Base-by-base conservation (phyloP, 2,888 invertebrate species). In the Steinernema hermaphroditum region DNA sequence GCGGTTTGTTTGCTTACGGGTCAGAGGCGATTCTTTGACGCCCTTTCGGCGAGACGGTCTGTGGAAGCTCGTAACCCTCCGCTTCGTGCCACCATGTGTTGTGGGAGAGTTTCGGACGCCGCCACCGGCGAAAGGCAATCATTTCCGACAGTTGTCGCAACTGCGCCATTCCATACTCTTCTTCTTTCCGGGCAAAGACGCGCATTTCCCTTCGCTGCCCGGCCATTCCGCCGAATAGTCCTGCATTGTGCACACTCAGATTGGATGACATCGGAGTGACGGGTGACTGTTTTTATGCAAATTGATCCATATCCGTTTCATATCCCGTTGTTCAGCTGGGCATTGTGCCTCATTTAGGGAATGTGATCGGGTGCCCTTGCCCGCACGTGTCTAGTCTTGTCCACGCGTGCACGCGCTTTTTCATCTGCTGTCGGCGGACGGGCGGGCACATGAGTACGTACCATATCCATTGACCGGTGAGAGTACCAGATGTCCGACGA, bases 401-500 rank as follows among this genome's bases (percentile, higher is more conserved):
- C 62, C 29, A 62, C 32, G 34, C 62, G 50, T 27, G 22, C 27
- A 27, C 34, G 29, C 32, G 62, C 62, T 62, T 62, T 32, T 32
- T 62, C 62, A 29, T 27, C 14, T 62, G 62, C 34, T 62, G 27
- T 22, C 62, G 62, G 62, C 62, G 62, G 27, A 32, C 62, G 46
- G 14, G 29, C n/a, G 16, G 6, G 37, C 62, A 27, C 62, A 62
- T 62, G 62, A 32, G 54, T 22, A 62, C 62, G 62, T 29, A 16
- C 32, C 12, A 27, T 62, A 8, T 32, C 32, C 62, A 27, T 12
- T 62, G 62, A 62, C 62, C 62, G 62, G 62, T 62, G 62, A 29
- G 62, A 62, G 62, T 62, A 34, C 62, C 62, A 62, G 62, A 62
- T 62, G 62, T 62, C 62, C 62, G 62, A 62, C 62, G 34, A 32